Conservation (phyloP, 1,140 invertebrate species). For the Helicoverpa armigera region DNA sequence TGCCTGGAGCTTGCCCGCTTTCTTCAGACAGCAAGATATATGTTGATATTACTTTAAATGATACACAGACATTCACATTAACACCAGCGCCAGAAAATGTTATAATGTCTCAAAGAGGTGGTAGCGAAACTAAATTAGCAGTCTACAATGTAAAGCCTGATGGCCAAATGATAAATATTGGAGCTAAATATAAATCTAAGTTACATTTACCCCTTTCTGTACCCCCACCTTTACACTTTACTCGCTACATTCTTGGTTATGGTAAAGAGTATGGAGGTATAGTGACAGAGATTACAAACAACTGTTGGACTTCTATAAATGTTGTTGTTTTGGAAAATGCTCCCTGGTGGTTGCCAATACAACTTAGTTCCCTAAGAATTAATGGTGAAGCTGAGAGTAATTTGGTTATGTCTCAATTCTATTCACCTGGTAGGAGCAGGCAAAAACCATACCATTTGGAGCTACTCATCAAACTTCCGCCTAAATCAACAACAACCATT, state of each 20-base stretch:
- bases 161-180: conserved; percentile 90
- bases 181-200: conserved; percentile 80
- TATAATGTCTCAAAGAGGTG: conserved; percentile 89
- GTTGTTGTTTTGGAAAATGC: conserved; percentile 92
- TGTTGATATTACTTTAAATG: conserved; percentile 92
- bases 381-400: conserved; percentile 87
- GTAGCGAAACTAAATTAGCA: conserved; percentile 88
- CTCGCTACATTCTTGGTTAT: conserved; percentile 94
- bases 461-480: conserved; percentile 92
- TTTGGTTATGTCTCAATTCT: conserved; percentile 90
- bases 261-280: conserved; percentile 95
- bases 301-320: conserved; percentile 90
- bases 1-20: conserved; percentile 93
- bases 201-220: conserved; percentile 83
- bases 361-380: conserved; percentile 95
- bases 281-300: conserved; percentile 93
- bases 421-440: conserved; percentile 93
- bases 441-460: conserved; percentile 96
- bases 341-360: conserved; percentile 98
- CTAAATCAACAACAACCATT: conserved; percentile 93
- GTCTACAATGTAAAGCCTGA: conserved; percentile 89
- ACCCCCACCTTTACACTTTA: conserved; percentile 91
- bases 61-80: conserved; percentile 87
- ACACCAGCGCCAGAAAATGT: conserved; percentile 87
- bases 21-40: conserved; percentile 93